Percentiles rank a stretch among this genome's conserved stretches.
Evolutionary conservation across 2,113 vertebrate species (phyloP).

Genomic region (Oryzias melastigma): DNA sequence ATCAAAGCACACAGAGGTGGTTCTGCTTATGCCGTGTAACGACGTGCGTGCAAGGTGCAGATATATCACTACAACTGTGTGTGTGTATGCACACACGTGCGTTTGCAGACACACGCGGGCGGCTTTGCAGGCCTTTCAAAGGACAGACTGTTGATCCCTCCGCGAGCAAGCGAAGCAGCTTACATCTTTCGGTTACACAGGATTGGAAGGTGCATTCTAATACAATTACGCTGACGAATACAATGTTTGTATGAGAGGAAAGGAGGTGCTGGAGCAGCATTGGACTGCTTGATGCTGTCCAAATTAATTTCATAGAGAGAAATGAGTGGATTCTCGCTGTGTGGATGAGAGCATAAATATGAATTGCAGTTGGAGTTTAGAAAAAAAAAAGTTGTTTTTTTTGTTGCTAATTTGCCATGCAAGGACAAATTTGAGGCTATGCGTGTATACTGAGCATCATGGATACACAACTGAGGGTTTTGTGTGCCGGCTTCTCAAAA

Average conservation of each 20-base stretch:
- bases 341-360: slow-evolving; percentile 26
- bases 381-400: slow-evolving; percentile 27
- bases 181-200: slow-evolving; percentile 66
- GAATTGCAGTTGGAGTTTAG: slow-evolving; percentile 30
- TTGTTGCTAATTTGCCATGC: slow-evolving; percentile 13
- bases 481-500: no score
- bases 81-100: not conserved
- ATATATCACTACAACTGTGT: slow-evolving; percentile 26
- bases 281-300: slow-evolving; percentile 34
- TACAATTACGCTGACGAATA: slow-evolving; percentile 71
- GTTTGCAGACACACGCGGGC: slow-evolving; percentile 21
- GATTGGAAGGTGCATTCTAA: slow-evolving; percentile 71
- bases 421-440: no score
- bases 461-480: not conserved
- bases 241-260: slow-evolving; percentile 46
- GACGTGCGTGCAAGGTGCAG: slow-evolving; percentile 30
- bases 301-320: slow-evolving; percentile 37
- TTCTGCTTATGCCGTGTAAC: slow-evolving; percentile 49
- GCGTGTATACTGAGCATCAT: not conserved
- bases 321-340: slow-evolving; percentile 51
- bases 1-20: slow-evolving; percentile 73
- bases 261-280: slow-evolving; percentile 47
- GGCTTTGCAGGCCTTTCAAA: slow-evolving; percentile 69
- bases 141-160: slow-evolving; percentile 68
- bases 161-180: slow-evolving; percentile 66